phyloP scores from a whole-genome alignment of 2,888 invertebrate species.

The Eudemis profundana region DNA sequence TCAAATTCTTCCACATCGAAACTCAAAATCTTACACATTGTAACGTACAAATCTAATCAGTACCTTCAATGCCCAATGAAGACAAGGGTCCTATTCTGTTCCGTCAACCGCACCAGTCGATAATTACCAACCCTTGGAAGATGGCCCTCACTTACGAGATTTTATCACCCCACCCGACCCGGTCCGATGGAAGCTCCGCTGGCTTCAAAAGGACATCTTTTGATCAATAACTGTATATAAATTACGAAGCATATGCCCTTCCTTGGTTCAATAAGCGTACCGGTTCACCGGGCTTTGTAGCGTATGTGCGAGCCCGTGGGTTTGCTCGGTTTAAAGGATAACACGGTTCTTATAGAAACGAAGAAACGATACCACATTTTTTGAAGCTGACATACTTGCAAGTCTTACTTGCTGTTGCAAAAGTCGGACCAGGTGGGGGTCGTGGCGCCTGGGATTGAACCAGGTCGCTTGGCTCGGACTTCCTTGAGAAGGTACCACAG shows the following conservation, averaged over 20 bases:
- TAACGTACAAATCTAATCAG: conserved; percentile 23
- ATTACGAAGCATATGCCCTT: conserved; percentile 83
- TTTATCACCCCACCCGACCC: conserved; percentile 79
- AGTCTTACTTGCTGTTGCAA: too few species aligned
- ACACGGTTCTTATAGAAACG: not conserved
- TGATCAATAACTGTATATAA: conserved; percentile 86
- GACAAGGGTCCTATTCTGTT: conserved; percentile 43
- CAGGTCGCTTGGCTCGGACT: too few species aligned
- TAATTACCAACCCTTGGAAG: conserved; percentile 67
- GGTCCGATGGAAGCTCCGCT: conserved; percentile 76
- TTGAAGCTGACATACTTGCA: too few species aligned
- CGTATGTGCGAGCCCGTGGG: conserved; percentile 45
- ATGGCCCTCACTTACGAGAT: conserved; percentile 65
- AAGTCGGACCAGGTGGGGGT: too few species aligned
- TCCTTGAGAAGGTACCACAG: too few species aligned
- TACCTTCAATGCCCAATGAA: conserved; percentile 42
- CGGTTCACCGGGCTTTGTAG: conserved; percentile 73
- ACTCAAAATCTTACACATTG: not conserved
- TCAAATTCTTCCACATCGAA: not conserved
- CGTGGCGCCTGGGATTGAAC: too few species aligned
- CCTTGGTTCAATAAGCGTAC: conserved; percentile 75
- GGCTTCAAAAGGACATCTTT: conserved; percentile 83
- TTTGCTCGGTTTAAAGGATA: not conserved
- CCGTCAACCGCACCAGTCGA: conserved; percentile 54
- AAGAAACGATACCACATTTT: too few species aligned